phyloP scores from a whole-genome alignment of 2,797 vertebrate genomes.

The Prunella strophiata region DNA sequence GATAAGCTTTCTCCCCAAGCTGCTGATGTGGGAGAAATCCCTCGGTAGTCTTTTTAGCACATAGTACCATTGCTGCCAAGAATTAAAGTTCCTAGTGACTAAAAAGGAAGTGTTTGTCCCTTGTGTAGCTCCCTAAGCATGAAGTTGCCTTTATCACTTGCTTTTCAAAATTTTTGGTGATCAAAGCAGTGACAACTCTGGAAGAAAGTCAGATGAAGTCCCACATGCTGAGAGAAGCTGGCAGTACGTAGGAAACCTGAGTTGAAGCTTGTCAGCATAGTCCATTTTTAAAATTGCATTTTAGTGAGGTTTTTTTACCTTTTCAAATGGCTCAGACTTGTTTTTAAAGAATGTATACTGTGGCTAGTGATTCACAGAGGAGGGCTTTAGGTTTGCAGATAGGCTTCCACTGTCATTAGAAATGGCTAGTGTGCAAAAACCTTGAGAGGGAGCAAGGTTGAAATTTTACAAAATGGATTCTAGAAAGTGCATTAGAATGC shows the following conservation, averaged over 20 bases:
- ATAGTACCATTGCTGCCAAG: background rate
- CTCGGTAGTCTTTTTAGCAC: background rate
- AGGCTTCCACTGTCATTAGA: background rate
- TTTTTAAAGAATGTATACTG: background rate
- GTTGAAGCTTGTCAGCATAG: background rate
- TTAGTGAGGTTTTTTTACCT: background rate
- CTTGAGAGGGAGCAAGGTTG: background rate
- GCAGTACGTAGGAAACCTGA: background rate
- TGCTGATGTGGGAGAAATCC: slow-evolving; percentile 12
- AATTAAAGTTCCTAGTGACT: slow-evolving; percentile 5
- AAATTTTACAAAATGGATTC: background rate
- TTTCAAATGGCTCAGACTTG: background rate
- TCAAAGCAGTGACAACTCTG: slow-evolving; percentile 26
- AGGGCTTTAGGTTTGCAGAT: background rate
- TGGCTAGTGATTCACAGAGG: background rate
- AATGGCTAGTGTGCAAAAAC: background rate
- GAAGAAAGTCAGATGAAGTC: background rate
- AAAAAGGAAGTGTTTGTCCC: slow-evolving; percentile 39
- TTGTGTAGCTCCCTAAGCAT: slow-evolving; percentile 13
- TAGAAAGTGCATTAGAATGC: background rate
- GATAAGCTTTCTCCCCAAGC: background rate
- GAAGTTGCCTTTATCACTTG: slow-evolving; percentile 17
- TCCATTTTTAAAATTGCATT: background rate
- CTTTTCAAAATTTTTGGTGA: slow-evolving; percentile 42
- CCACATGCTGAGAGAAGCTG: background rate